Conservation (phyloP, 2,113 vertebrate genomes). For the Vidua chalybeata region DNA sequence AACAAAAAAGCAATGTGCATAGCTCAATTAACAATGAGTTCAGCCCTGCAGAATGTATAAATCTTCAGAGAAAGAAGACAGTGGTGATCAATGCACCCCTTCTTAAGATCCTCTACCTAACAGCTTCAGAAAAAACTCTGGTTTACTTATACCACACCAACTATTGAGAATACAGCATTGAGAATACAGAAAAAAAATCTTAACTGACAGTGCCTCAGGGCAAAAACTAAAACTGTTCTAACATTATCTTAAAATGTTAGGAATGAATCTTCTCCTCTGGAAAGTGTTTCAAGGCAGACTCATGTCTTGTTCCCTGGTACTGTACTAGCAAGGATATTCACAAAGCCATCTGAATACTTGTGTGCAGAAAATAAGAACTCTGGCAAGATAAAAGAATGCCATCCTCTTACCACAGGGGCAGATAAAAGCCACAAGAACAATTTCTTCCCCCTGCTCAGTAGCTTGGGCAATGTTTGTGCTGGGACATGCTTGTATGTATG, state of each 20-base stretch:
- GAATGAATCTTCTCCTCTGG: not conserved
- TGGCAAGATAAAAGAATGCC: not conserved
- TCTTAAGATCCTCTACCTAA: not conserved
- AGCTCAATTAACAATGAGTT: not conserved
- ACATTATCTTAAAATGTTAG: not conserved
- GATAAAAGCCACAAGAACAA: not conserved
- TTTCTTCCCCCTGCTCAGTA: not conserved
- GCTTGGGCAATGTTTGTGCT: not conserved
- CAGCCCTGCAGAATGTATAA: not conserved
- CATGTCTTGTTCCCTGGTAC: not conserved
- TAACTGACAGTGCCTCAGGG: not conserved
- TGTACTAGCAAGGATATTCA: not conserved
- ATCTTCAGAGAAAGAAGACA: not conserved
- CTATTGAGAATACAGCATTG: not conserved
- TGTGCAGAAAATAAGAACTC: not conserved
- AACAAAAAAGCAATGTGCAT: not conserved
- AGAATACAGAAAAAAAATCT: not conserved
- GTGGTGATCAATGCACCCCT: not conserved
- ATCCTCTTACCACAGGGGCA: not conserved
- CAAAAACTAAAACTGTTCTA: not conserved
- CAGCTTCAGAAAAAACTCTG: not conserved
- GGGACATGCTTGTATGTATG: not conserved
- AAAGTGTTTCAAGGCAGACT: not conserved
- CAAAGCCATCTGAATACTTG: not conserved
- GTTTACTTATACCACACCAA: not conserved